Evolutionary conservation across 2,113 vertebrate genomes (phyloP), one percentile per base, ranked within the genome.

Genomic region (Melospiza georgiana): DNA sequence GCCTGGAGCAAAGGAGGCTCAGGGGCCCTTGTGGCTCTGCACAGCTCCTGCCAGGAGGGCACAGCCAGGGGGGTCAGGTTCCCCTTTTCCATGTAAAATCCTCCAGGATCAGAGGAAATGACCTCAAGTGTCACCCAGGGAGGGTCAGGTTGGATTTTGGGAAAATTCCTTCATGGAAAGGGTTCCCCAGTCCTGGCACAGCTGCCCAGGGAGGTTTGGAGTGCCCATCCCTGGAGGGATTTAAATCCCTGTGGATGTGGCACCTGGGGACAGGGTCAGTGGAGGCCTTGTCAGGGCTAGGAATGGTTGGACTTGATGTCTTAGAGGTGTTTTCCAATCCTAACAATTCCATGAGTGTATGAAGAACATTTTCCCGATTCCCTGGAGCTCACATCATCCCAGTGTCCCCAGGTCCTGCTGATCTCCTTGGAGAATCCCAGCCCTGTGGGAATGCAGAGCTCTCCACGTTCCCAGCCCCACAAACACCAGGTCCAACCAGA

Each of bases 401-500:
- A 8, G 17, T 3, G 16, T 33, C 41, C 9, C 11, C 33, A 27
- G 23, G 12, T 31, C 24, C 87, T 22, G 57, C 8, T 20, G 51
- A 4, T 52, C 30, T 55, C 31, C 83, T 21, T 6, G 35, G 11
- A 22, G 62, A 15, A 63, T 43, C 5, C 67, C 21, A 15, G 1
- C 14, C n/a, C 35, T n/a, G 17, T 3, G n/a, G 48, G 22, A 43
- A 4, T 0, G 18, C 7, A 9, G 57, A 30, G 10, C 23, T 1
- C 67, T 16, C 55, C 66, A 2, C 24, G 3, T 9, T 25, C 31
- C 39, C 86, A 48, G 3, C 55, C 39, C 21, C 31, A 3, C 9
- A 19, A 39, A 6, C 44, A 0, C 6, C 1, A 0, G 21, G 1
- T 15, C 51, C 30, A 9, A 1, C 2, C 43, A 10, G 20, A 30